Base-by-base conservation (phyloP, 2,113 vertebrate species). In the Halichoerus grypus region DNA sequence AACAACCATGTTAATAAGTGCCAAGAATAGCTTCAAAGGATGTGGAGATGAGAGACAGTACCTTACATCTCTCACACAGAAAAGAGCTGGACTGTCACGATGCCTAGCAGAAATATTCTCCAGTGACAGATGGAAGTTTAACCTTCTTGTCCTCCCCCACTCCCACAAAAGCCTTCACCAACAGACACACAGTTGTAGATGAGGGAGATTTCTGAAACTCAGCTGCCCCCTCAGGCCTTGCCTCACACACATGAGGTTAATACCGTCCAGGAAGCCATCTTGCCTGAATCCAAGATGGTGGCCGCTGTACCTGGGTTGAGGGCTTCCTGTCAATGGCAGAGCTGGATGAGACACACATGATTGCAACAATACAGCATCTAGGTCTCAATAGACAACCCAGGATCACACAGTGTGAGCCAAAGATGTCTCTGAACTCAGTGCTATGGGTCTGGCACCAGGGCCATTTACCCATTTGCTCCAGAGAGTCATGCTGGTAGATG, bases 401-500 rank as follows among this genome's bases (percentile, higher is more conserved):
- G 51, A 1, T 84, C 22, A 13, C 2, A 8, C 0, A 5, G 21
- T 3, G 3, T 39, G 57, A 49, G 21, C 24, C 11, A 18, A 49
- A 57, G 51, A 13, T 13, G n/a, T 22, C 72, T 36, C 1, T 33
- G n/a, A 19, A 4, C 63, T 24, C 12, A 18, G 19, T 71, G 65
- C 65, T 21, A 31, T 19, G 15, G 31, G 19, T 15, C 26, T 67
- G 53, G 46, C 24, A 83, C 19, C 6, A 77, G 28, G 24, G 13
- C 6, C 51, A 5, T 16, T 26, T 53, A 28, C 2, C 24, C n/a
- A 5, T 1, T 36, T 15, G 0, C 61, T 82, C 5, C 31, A 39
- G 13, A 19, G 4, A 72, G 24, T 57, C 2, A 1, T 5, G 28
- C 4, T 51, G 24, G 13, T 0, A 9, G 7, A 31, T 39, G 2